Evolutionary conservation across 2,113 vertebrate genomes (phyloP), one percentile per base, ranked within the genome.

Genomic region (Forbesichthys papilliferus): DNA sequence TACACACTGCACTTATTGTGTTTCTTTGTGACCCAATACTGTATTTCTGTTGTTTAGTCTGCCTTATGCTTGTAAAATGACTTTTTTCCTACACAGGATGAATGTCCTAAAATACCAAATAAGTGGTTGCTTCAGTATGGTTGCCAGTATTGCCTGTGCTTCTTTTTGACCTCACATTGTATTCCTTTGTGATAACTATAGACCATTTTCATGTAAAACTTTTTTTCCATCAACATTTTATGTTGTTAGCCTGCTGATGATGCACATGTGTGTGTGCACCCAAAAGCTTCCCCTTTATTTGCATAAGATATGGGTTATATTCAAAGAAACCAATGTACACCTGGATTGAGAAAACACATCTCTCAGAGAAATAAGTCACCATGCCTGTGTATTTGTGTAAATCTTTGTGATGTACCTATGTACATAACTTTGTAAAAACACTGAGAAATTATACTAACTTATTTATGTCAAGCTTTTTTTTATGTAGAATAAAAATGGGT

Each of bases 391-490:
- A 94, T 91, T 80, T 94, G 90, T 94, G 90, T 94, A 94, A 93
- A 93, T 93, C 92, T 92, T 93, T 94, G 86, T 93, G 93, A 89
- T 94, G 93, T 96, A 95, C 95, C 92, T 95, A 92, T 97, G 96
- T 98, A 97, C 94, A 98, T 98, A 96, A 95, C 93, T 96, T 94
- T 99, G 96, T 98, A 97, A 98, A 99, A 94, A 98, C 95, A 98
- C 96, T 98, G 96, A 98, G 93, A 97, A 98, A 96, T 95, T 98
- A 96, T 96, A 98, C 96, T 98, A 98, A 99, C 95, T 99, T 98
- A 99, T 98, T 99, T 98, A 99, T 97, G 95, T 96, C 92, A 84
- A 92, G 77, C 89, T 93, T 94, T 94, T 94, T 92, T 90, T 92
- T 94, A 90, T 96, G 95, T 92, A 93, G 84, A 93, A 60, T 92